These are phyloP conservation scores for Meta bourneti DNA, from an alignment of 2,888 invertebrate genomes.

Conservation along the genomic window DNA sequence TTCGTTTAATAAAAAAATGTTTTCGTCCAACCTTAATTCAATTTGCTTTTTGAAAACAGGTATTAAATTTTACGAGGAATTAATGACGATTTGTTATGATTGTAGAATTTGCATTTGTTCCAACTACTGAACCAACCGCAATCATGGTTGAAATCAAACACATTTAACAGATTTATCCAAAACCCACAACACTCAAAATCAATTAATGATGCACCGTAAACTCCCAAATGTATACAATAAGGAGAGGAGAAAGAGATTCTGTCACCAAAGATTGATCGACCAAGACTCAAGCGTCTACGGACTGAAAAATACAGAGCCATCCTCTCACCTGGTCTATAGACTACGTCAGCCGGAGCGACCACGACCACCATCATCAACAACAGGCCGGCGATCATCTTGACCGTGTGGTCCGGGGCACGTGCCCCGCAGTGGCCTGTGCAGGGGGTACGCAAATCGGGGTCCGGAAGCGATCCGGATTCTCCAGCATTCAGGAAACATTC, in stretches of 20 bases:
- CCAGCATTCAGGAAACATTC: slow-evolving; percentile 15
- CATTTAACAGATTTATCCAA: background rate
- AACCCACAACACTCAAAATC: background rate
- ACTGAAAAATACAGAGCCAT: background rate
- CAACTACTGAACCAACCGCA: too few relatives aligned
- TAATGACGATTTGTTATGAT: too few relatives aligned
- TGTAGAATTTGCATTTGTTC: too few relatives aligned
- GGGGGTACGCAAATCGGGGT: slow-evolving; percentile 39
- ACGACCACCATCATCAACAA: slow-evolving; percentile 22
- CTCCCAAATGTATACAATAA: too few relatives aligned
- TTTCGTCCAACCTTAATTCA: too few relatives aligned
- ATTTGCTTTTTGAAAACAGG: too few relatives aligned
- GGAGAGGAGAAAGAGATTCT: too few relatives aligned
- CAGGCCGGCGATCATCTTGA: background rate
- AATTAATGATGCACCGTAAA: background rate
- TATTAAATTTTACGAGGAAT: too few relatives aligned
- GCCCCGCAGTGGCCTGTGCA: slow-evolving; percentile 2
- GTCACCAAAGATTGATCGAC: background rate
- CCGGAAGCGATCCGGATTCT: slow-evolving; percentile 31
- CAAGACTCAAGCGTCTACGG: background rate
- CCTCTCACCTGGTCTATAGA: slow-evolving; percentile 66
- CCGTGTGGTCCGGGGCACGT: slow-evolving; percentile 43
- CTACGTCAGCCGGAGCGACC: slow-evolving; percentile 30
- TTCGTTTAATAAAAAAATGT: too few relatives aligned
- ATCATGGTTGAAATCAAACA: too few relatives aligned